Base-by-base conservation (phyloP, 2,113 vertebrate genomes). In the Oenanthe melanoleuca region DNA sequence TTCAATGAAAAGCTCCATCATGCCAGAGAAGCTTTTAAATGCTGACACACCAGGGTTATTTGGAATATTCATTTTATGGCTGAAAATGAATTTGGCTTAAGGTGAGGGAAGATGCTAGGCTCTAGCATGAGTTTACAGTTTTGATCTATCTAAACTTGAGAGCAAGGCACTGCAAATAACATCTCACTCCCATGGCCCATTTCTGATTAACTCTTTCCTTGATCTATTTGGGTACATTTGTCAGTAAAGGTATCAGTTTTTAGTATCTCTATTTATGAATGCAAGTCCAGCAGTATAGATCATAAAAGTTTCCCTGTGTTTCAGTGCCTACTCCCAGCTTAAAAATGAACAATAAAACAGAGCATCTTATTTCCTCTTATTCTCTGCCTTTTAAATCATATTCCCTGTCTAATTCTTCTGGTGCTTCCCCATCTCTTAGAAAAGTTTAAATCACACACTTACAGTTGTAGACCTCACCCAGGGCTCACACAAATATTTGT, bases 381-480 rank as follows among this genome's bases (percentile, higher is more conserved):
- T 55, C 2, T 81, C n/a, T 3, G 4, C 9, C 28, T 90, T 83
- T 78, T 28, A 77, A 66, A 57, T 44, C 7, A 31, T 28, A 49
- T 42, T 88, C 6, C 47, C 22, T 50, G 7, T 7, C 25, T 45
- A 4, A 49, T 49, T 49, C 14, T 71, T 57, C 42, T 55, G 22
- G 14, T 0, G 0, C 4, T 82, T 73, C 6, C 3, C 8, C 5
- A 3, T 2, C 4, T 26, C 17, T 24, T 23, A 42, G 1, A 6
- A 52, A 49, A 57, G 6, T 10, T 33, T 33, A 65, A 33, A 63
- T 37, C 8, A 5, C 24, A 34, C 5, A 19, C 9, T 85, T 69
- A 14, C 20, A 72, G 10, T 5, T 69, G 8, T 13, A 73, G 19
- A 37, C 57, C 42, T 80, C 23, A 79, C 29, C 75, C 18, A 67